phyloP scores from a whole-genome alignment of 2,888 invertebrate species.

The Parnassius glacialis region DNA sequence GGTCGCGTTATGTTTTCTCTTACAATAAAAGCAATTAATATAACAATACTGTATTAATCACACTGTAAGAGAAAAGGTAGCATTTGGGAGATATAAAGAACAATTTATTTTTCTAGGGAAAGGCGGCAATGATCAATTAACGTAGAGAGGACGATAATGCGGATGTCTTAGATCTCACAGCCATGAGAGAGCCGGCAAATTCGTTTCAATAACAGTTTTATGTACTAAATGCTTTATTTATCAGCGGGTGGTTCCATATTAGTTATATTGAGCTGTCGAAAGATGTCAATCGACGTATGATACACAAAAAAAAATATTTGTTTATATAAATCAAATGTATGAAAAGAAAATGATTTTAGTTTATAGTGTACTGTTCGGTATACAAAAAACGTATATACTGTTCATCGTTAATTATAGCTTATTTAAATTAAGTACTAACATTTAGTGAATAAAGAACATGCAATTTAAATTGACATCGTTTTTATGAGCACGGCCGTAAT shows the following conservation, averaged over 20 bases:
- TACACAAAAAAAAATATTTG: not conserved
- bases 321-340: no score
- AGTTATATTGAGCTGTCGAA: conserved; percentile 39
- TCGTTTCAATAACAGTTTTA: conserved; percentile 46
- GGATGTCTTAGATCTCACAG: conserved; percentile 21
- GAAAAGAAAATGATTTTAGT: no score
- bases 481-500: not conserved
- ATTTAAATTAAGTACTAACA: no score
- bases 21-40: no score
- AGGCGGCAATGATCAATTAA: conserved; percentile 33
- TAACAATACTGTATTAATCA: no score
- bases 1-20: no score
- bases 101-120: conserved; percentile 2
- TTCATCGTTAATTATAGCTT: no score
- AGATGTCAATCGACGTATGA: conserved; percentile 30
- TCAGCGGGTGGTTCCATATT: conserved; percentile 60
- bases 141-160: conserved; percentile 30
- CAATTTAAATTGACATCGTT: not conserved
- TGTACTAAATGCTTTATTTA: conserved; percentile 56
- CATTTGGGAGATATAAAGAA: no score
- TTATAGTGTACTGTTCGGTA: no score
- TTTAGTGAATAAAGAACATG: no score
- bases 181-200: conserved; percentile 25
- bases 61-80: no score
- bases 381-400: no score